Conservation (phyloP, 2,888 invertebrate genomes). For the Ectropis crepuscularia region DNA sequence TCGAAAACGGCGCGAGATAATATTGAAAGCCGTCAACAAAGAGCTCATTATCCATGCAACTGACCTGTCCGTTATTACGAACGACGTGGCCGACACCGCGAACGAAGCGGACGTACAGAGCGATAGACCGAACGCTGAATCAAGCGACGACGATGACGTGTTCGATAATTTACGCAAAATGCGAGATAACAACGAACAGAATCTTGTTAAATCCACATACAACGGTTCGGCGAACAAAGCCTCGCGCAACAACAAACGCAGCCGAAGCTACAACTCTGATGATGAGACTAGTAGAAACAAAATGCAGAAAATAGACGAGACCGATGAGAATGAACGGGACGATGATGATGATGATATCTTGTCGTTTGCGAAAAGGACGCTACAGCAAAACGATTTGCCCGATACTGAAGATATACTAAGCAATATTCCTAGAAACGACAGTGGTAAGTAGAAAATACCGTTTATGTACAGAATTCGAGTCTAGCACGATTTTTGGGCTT, state of each 20-base stretch:
- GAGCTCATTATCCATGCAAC: slow-evolving; percentile 66
- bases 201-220: background rate
- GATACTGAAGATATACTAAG: slow-evolving; percentile 72
- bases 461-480: too few species aligned
- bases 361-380: slow-evolving; percentile 75
- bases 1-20: slow-evolving; percentile 82
- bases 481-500: too few species aligned
- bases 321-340: slow-evolving; percentile 47
- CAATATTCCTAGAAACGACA: slow-evolving; percentile 55
- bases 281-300: slow-evolving; percentile 59
- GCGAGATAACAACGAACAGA: slow-evolving; percentile 50
- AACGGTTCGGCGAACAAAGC: slow-evolving; percentile 5
- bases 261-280: slow-evolving; percentile 65
- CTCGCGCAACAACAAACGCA: slow-evolving; percentile 60
- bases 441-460: slow-evolving; percentile 56
- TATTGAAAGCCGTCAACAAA: slow-evolving; percentile 83
- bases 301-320: slow-evolving; percentile 71
- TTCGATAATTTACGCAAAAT: slow-evolving; percentile 75
- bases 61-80: slow-evolving; percentile 23
- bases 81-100: slow-evolving; percentile 21
- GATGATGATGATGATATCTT: slow-evolving; percentile 69
- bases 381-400: slow-evolving; percentile 68
- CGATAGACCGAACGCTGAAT: slow-evolving; percentile 46
- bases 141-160: slow-evolving; percentile 73
- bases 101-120: slow-evolving; percentile 27